Conservation (phyloP, 2,888 invertebrate species). For the Cataglyphis cursor region DNA sequence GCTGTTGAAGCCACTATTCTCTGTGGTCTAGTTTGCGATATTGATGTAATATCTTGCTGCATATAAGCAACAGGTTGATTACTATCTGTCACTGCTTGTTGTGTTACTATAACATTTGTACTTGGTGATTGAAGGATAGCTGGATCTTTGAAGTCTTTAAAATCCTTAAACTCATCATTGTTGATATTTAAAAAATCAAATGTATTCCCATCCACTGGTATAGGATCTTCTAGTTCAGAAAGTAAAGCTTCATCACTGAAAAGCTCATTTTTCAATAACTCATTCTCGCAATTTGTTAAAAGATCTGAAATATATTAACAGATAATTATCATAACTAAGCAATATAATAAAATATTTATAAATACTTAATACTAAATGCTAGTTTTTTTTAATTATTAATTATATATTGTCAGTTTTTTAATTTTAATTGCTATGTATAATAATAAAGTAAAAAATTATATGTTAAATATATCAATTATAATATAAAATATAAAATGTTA, state of each 20-base stretch:
- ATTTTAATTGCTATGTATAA: background rate
- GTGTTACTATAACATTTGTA: conserved; percentile 67
- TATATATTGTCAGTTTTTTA: background rate
- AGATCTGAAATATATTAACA: conserved; percentile 87
- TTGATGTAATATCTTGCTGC: conserved; percentile 61
- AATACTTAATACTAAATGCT: background rate
- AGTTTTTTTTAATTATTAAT: background rate
- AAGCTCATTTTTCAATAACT: conserved; percentile 88
- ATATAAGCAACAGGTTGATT: conserved; percentile 63
- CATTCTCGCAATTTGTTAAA: conserved; percentile 90
- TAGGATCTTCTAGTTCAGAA: conserved; percentile 87
- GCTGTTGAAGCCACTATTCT: conserved; percentile 78
- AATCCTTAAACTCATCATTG: conserved; percentile 73
- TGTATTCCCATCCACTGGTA: conserved; percentile 87
- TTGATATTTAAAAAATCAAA: conserved; percentile 87
- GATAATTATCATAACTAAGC: background rate
- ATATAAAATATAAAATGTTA: background rate
- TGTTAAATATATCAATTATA: background rate
- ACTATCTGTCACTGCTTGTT: conserved; percentile 61
- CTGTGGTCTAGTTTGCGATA: conserved; percentile 68
- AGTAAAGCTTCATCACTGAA: conserved; percentile 88
- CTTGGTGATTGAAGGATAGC: conserved; percentile 70
- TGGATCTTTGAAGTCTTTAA: conserved; percentile 75
- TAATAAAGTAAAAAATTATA: background rate
- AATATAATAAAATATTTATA: background rate